phyloP scores from a whole-genome alignment of 53 echinoderm and acorn worm genomes.

The Arbacia lixula region DNA sequence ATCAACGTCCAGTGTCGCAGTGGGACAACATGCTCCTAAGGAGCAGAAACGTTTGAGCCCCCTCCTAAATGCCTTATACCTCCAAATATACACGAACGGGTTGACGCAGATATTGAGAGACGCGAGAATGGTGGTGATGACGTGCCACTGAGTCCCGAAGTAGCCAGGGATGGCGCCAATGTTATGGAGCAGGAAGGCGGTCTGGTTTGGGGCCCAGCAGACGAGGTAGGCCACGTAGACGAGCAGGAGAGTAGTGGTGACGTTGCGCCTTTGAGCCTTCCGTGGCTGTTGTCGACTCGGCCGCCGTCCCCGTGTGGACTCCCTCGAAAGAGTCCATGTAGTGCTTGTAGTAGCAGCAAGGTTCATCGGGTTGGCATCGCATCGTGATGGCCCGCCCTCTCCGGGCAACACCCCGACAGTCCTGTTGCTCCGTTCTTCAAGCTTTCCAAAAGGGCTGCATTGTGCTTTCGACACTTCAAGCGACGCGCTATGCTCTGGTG shows the following conservation, averaged over 20 bases:
- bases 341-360: neutral
- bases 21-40: no score
- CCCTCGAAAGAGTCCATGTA: no score
- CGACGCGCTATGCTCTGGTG: neutral
- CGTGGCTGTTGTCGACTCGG: neutral
- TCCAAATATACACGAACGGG: slow-evolving; percentile 72
- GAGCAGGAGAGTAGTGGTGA: slow-evolving; percentile 73
- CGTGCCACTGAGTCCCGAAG: slow-evolving; percentile 68
- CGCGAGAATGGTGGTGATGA: slow-evolving; percentile 67
- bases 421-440: no score
- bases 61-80: slow-evolving; percentile 63
- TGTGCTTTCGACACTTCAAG: no score
- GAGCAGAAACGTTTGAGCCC: slow-evolving; percentile 35
- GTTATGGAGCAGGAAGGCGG: slow-evolving; percentile 71
- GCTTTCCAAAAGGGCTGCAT: no score
- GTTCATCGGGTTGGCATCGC: no score
- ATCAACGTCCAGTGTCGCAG: no score
- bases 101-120: slow-evolving; percentile 69
- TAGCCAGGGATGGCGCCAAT: slow-evolving; percentile 62
- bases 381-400: neutral
- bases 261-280: slow-evolving; percentile 60
- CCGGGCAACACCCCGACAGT: no score
- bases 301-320: no score
- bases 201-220: slow-evolving; percentile 86
- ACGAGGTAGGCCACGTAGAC: slow-evolving; percentile 73